A percentile compares a stretch with the other conserved stretches of the same genome.
phyloP scores from a whole-genome alignment of 2,113 vertebrate genomes.

The Arothron firmamentum region DNA sequence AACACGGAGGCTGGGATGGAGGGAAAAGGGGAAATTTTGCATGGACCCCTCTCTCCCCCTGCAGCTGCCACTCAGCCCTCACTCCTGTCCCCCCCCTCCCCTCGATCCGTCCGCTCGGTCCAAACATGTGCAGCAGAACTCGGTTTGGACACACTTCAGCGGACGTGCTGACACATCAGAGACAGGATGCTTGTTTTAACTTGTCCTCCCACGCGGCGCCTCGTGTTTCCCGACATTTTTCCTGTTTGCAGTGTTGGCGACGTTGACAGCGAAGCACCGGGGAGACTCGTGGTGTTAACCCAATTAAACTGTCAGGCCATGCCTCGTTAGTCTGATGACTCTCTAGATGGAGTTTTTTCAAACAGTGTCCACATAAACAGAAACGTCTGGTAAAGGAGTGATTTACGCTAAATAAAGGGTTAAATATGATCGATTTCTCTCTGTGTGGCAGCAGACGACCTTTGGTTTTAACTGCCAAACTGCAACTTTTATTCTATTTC shows the following conservation, averaged over 20 bases:
- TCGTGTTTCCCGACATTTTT: slow-evolving; percentile 29
- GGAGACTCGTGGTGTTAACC: slow-evolving; percentile 52
- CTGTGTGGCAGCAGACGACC: neutral
- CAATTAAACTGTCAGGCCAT: slow-evolving; percentile 69
- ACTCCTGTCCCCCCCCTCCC: slow-evolving; percentile 10
- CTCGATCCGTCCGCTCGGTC: slow-evolving; percentile 32
- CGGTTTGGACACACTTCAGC: slow-evolving; percentile 12
- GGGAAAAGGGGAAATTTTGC: no score
- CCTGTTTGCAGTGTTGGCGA: slow-evolving; percentile 35
- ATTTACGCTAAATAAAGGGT: neutral
- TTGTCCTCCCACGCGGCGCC: slow-evolving; percentile 10
- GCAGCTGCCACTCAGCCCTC: slow-evolving; percentile 14
- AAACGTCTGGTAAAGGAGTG: neutral
- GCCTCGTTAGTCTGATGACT: slow-evolving; percentile 57
- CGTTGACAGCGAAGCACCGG: slow-evolving; percentile 28
- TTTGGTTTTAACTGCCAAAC: no score
- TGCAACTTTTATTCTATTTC: slow-evolving; percentile 1
- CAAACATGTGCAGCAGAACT: slow-evolving; percentile 43
- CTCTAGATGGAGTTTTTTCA: slow-evolving; percentile 5
- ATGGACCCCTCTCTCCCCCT: no score
- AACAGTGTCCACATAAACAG: neutral
- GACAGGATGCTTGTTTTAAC: slow-evolving; percentile 42
- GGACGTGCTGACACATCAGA: slow-evolving; percentile 35
- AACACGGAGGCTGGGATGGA: slow-evolving; percentile 41
- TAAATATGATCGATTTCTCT: neutral